Evolutionary conservation across 2,888 invertebrate genomes (phyloP).

Genomic region (Heliconius erato): DNA sequence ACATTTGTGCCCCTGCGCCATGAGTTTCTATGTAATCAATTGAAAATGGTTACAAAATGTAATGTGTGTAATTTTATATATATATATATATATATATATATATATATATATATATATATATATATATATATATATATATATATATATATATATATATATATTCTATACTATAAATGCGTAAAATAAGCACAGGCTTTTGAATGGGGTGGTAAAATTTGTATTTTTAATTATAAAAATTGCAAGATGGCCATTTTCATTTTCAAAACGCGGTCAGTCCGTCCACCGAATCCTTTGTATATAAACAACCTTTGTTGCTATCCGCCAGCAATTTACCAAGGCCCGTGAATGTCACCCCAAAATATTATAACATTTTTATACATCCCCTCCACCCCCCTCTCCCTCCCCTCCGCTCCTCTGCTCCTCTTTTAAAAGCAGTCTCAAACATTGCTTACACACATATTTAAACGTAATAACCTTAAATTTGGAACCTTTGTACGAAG

Average conservation of each 20-base stretch:
- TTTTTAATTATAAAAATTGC: slow-evolving; percentile 32
- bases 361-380: slow-evolving; percentile 47
- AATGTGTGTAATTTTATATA: no score
- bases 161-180: not conserved
- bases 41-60: not conserved
- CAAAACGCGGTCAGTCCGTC: slow-evolving; percentile 50
- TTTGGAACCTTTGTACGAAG: slow-evolving; percentile 63
- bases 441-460: slow-evolving; percentile 58
- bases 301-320: slow-evolving; percentile 50
- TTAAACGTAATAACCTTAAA: slow-evolving; percentile 60
- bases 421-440: slow-evolving; percentile 52
- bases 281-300: slow-evolving; percentile 53
- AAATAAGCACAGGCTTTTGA: not conserved
- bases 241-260: slow-evolving; percentile 47
- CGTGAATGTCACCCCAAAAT: slow-evolving; percentile 50
- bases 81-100: no score
- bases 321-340: slow-evolving; percentile 50
- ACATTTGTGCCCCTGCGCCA: no score
- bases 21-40: not conserved
- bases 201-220: not conserved
- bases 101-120: no score
- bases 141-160: no score
- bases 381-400: not conserved
- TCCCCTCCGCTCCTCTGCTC: no score
- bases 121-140: no score